Conservation (phyloP, 2,888 invertebrate genomes). For the Erannis defoliaria region DNA sequence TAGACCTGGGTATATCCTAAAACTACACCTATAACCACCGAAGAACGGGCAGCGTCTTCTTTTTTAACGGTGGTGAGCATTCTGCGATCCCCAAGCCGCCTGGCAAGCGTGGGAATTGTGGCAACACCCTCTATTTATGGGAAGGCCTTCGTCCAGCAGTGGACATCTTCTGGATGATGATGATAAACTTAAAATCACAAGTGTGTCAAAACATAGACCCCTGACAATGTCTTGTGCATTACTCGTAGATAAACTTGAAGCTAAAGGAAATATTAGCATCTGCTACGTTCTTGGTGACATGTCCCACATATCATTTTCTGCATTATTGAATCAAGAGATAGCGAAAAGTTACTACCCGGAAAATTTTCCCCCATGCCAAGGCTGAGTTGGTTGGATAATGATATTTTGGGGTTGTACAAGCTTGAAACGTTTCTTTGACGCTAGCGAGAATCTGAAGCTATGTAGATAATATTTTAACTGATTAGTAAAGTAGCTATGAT, state of each 20-base stretch:
- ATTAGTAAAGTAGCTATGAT: background rate
- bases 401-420: conserved; percentile 41
- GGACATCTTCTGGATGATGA: too few species aligned
- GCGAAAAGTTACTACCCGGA: conserved; percentile 50
- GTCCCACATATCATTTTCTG: conserved; percentile 59
- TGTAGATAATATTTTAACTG: background rate
- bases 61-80: too few species aligned
- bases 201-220: too few species aligned
- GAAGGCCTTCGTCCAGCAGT: too few species aligned
- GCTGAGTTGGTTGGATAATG: conserved; percentile 49
- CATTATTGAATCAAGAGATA: conserved; percentile 63
- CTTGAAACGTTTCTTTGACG: conserved; percentile 13
- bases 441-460: background rate
- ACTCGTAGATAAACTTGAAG: background rate
- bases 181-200: too few species aligned
- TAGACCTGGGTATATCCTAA: too few species aligned
- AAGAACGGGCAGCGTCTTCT: too few species aligned
- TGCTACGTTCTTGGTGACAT: conserved; percentile 43
- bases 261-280: conserved; percentile 37
- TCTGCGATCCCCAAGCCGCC: too few species aligned
- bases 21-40: too few species aligned
- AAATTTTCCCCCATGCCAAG: conserved; percentile 48
- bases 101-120: too few species aligned
- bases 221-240: background rate
- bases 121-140: too few species aligned